Evolutionary conservation across 2,797 vertebrate species (phyloP), one percentile per base, ranked within the genome.

Genomic region (Phataginus tricuspis): DNA sequence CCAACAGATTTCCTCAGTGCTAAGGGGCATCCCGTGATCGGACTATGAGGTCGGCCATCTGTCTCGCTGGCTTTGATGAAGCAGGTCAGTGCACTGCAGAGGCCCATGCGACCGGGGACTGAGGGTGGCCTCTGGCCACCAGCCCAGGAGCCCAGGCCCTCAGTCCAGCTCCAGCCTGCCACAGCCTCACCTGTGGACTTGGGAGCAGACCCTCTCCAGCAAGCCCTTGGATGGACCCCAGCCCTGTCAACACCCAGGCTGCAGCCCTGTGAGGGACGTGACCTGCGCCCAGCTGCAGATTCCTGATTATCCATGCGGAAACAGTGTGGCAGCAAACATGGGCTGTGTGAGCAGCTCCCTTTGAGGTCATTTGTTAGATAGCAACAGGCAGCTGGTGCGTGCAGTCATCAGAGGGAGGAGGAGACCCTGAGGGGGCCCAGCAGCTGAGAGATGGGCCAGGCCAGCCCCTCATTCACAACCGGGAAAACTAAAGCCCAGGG

Each of bases 281-380:
- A 19, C 2, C 19, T 16, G 11, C 2, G 2, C 12, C 34, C 5
- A 1, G 55, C 8, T 7, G 63, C 55, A 12, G 45, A 18, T 9
- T 23, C 77, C 11, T 27, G 34, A 53, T 23, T 1, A 3, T 51
- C n/a, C 42, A 18, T 63, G 2, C 0, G 4, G 15, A 69, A 14
- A 31, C n/a, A 1, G 4, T 45, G 45, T 45, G 45, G 45, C 45
- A 45, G 45, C 45, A 45, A 4, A 12, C 1, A 4, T 11, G 27
- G 42, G 14, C 55, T 42, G 4, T 0, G 0, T 3, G 16, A 59
- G 61, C 51, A n/a, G 23, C 63, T 5, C 2, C 13, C 7, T 25
- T 1, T 1, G 14, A 5, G 16, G 15, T 11, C 10, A 9, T 0
- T 1, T n/a, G 53, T 13, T 18, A 49, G 25, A 12, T 1, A 64